A percentile compares a stretch with the other conserved stretches of the same genome.
Conservation (phyloP, 2,888 invertebrate species). For the Polydrusus cervinus region DNA sequence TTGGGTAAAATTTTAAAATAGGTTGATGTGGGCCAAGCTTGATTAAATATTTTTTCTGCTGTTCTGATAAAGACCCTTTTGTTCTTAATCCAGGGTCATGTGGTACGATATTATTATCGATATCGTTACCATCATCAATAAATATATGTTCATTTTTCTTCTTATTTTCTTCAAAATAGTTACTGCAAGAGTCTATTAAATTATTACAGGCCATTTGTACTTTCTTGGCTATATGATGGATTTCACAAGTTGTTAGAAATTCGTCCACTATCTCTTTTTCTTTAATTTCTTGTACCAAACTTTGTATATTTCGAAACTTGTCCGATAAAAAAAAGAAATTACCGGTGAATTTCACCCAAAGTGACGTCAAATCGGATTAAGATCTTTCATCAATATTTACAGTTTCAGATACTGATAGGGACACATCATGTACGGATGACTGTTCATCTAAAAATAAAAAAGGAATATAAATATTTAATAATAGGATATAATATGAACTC, state of each 20-base stretch:
- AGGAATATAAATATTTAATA: too few relatives aligned
- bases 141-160: background rate
- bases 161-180: background rate
- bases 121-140: background rate
- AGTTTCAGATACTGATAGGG: too few relatives aligned
- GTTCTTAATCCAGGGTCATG: conserved; percentile 24
- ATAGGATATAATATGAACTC: too few relatives aligned
- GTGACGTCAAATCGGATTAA: background rate
- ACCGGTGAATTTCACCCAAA: background rate
- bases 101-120: conserved; percentile 6
- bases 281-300: too few relatives aligned
- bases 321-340: too few relatives aligned
- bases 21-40: conserved; percentile 13
- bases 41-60: conserved; percentile 19
- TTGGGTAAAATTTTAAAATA: background rate
- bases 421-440: too few relatives aligned
- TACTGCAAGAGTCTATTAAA: background rate
- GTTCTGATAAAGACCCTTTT: background rate
- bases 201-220: conserved; percentile 3
- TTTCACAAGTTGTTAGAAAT: background rate
- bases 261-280: background rate
- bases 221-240: background rate
- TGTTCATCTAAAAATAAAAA: too few relatives aligned
- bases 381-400: too few relatives aligned
- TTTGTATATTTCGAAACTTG: too few relatives aligned